Evolutionary conservation across 1,140 invertebrate species (phyloP).

Genomic region (Camponotus vicinus): DNA sequence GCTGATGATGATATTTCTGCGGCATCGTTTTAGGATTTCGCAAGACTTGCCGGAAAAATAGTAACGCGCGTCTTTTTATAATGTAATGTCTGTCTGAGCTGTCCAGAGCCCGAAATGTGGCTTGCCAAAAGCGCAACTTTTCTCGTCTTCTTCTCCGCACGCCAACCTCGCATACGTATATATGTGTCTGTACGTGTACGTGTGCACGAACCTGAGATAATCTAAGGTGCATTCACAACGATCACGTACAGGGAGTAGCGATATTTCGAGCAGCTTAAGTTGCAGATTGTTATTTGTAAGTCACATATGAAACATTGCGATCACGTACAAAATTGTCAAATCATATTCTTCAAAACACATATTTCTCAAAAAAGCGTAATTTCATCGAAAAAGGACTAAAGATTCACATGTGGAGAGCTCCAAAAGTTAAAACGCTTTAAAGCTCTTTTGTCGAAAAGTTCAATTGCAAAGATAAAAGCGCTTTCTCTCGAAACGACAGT

Average conservation of each 20-base stretch:
- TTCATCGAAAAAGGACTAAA: not conserved
- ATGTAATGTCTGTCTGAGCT: conserved; percentile 41
- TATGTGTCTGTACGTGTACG: not conserved
- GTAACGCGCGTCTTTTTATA: conserved; percentile 36
- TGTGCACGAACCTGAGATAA: not conserved
- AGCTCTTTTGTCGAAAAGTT: not conserved
- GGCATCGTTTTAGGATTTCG: conserved; percentile 19
- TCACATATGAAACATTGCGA: conserved; percentile 12
- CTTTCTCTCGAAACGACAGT: not conserved
- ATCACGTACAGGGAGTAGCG: conserved; percentile 51
- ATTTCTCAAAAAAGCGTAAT: too few species aligned
- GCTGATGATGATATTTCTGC: conserved; percentile 21
- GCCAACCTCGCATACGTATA: not conserved
- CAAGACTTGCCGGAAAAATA: conserved; percentile 8
- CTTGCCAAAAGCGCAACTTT: conserved; percentile 59
- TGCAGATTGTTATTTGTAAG: conserved; percentile 34
- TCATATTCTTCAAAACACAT: not conserved
- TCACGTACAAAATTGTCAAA: conserved; percentile 22
- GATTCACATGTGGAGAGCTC: not conserved
- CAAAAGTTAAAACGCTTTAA: not conserved
- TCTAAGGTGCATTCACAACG: conserved; percentile 60
- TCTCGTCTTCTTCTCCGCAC: conserved; percentile 43
- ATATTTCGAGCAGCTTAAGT: conserved; percentile 44
- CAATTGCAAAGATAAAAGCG: conserved; percentile 14
- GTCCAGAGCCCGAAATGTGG: conserved; percentile 15